These are phyloP conservation scores for Oryctes rhinoceros DNA, from an alignment of 1,140 invertebrate genomes.

Conservation along the genomic window DNA sequence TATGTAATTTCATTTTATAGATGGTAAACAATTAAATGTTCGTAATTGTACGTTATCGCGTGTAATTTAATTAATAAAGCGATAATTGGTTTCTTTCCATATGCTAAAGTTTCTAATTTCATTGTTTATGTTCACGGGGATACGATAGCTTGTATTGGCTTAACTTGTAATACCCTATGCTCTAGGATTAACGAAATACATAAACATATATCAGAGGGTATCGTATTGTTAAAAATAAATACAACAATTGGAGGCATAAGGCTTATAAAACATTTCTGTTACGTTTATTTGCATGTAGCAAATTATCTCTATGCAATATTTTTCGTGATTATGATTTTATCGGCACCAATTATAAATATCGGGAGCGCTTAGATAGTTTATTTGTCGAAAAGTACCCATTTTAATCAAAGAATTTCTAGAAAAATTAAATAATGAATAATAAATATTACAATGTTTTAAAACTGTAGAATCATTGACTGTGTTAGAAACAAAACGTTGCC, in stretches of 20 bases:
- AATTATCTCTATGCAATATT: not conserved
- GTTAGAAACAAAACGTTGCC: constrained; percentile 28
- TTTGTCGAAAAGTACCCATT: too few relatives aligned
- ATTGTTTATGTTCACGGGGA: too few relatives aligned
- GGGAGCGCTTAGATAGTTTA: too few relatives aligned
- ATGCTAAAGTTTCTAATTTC: constrained; percentile 2
- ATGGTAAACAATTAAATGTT: too few relatives aligned
- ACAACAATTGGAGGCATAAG: not conserved
- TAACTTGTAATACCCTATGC: not conserved
- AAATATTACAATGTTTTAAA: constrained; percentile 14
- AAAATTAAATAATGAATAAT: constrained; percentile 15
- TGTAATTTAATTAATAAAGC: too few relatives aligned
- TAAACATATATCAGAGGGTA: not conserved
- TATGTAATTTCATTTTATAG: too few relatives aligned
- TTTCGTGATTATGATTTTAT: not conserved
- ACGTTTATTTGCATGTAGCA: not conserved
- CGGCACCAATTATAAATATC: too few relatives aligned
- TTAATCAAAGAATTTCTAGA: too few relatives aligned
- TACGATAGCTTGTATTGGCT: not conserved
- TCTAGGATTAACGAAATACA: not conserved
- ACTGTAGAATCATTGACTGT: constrained; percentile 17
- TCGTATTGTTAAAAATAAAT: constrained; percentile 1
- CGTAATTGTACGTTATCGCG: too few relatives aligned
- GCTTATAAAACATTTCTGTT: not conserved
- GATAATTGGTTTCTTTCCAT: constrained; percentile 17